phyloP scores from a whole-genome alignment of 2,113 vertebrate species.

The Tragelaphus imberbis region DNA sequence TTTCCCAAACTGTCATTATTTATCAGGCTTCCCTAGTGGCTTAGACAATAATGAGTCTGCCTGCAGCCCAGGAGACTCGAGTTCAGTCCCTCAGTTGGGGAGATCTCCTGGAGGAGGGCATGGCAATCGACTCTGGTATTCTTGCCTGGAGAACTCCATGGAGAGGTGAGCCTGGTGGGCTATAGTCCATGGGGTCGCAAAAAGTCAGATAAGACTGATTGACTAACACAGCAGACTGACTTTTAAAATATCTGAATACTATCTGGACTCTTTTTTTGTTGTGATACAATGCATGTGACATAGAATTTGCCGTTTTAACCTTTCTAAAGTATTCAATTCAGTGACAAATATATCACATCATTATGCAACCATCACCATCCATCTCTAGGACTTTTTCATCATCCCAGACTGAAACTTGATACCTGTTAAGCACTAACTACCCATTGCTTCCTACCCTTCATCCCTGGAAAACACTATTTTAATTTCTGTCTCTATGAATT shows the following conservation, averaged over 20 bases:
- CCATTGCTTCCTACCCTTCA: rapidly evolving
- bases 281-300: background rate
- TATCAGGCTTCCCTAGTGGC: background rate
- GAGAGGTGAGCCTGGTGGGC: background rate
- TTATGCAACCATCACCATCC: background rate
- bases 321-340: background rate
- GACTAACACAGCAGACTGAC: background rate
- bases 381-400: background rate
- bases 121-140: background rate
- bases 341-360: background rate
- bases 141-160: background rate
- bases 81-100: background rate
- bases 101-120: background rate
- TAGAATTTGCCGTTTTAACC: background rate
- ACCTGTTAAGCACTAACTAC: background rate
- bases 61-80: background rate
- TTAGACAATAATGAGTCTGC: background rate
- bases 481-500: background rate
- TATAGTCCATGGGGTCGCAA: background rate
- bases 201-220: background rate
- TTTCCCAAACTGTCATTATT: background rate
- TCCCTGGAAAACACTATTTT: background rate
- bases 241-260: background rate
- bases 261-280: background rate
- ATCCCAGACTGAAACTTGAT: background rate